These are phyloP conservation scores for Cossypha caffra DNA, from an alignment of 2,797 vertebrate species.

Conservation along the genomic window DNA sequence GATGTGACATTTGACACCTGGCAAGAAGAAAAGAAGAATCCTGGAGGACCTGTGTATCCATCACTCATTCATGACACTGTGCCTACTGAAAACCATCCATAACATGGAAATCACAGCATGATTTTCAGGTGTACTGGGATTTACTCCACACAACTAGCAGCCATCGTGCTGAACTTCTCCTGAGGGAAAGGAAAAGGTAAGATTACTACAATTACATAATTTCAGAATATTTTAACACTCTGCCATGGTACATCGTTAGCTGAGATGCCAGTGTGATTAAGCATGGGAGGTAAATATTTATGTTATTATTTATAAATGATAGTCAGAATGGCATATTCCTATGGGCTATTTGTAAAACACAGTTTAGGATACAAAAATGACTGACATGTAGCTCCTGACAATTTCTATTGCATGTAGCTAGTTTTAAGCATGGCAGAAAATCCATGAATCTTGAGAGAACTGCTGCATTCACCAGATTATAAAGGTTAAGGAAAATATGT, in stretches of 20 bases:
- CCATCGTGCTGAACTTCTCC: background rate
- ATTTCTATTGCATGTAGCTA: background rate
- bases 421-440: background rate
- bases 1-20: background rate
- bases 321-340: background rate
- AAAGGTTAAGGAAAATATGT: background rate
- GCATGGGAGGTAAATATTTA: background rate
- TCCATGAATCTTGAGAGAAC: background rate
- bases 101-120: background rate
- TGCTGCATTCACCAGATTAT: background rate
- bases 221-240: background rate
- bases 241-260: background rate
- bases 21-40: background rate
- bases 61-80: background rate
- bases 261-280: background rate
- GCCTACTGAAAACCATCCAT: background rate
- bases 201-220: background rate
- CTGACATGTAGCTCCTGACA: background rate
- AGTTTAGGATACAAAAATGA: background rate
- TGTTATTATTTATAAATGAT: background rate
- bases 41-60: background rate
- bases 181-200: slow-evolving; percentile 32
- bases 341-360: background rate
- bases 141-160: background rate
- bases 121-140: background rate